A percentile compares a stretch with the other conserved stretches of the same genome.
These are phyloP conservation scores for Ommatoiulus sabulosus DNA, from an alignment of 2,888 invertebrate genomes.

Conservation along the genomic window DNA sequence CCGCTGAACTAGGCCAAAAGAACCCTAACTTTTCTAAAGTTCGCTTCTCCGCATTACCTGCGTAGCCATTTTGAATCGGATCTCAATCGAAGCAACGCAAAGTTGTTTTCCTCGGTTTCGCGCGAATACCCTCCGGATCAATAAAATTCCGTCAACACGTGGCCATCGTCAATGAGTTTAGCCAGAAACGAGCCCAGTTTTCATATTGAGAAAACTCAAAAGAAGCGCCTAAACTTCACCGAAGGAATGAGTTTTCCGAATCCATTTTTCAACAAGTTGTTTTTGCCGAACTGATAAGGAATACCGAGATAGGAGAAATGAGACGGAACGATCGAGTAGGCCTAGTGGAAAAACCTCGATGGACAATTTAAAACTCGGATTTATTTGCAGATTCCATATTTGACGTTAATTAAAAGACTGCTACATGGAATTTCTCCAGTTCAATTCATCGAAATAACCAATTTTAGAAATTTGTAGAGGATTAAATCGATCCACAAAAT, in stretches of 20 bases:
- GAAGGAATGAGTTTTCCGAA: neutral
- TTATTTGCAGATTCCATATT: neutral
- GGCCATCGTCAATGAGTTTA: neutral
- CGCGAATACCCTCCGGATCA: neutral
- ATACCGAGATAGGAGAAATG: constrained; percentile 2
- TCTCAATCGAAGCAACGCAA: neutral
- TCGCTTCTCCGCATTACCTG: neutral
- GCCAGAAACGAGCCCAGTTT: neutral
- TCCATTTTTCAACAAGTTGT: constrained; percentile 28
- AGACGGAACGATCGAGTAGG: neutral
- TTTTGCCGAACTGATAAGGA: constrained; percentile 27
- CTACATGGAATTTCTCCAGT: neutral
- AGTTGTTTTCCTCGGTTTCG: neutral
- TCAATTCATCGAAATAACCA: neutral
- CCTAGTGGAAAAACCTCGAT: neutral
- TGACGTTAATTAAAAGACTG: neutral
- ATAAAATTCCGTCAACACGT: neutral
- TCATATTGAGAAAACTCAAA: neutral
- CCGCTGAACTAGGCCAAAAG: constrained; percentile 14
- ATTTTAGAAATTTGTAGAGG: neutral
- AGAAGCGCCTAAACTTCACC: neutral
- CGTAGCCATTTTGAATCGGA: constrained; percentile 20
- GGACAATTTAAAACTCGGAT: neutral
- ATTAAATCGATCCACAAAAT: neutral
- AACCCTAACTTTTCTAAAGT: neutral